Evolutionary conservation across 2,113 vertebrate genomes (phyloP), one percentile per base, ranked within the genome.

Genomic region (Petrocephalus zakoni): DNA sequence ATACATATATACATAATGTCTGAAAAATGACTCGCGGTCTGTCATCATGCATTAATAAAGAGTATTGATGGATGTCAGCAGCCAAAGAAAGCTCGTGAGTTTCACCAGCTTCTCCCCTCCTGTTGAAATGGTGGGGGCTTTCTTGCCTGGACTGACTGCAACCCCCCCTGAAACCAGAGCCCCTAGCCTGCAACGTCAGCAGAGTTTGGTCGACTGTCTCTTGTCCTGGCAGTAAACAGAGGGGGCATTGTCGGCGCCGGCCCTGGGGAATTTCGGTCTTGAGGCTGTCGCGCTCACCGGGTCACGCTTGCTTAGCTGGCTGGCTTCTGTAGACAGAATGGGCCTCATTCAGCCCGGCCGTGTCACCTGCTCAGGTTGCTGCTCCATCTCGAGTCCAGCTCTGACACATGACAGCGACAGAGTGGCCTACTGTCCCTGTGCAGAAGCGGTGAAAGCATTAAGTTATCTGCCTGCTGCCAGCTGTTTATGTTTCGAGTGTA

Each of bases 141-240:
- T 78, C 29, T 78, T 34, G 29, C 72, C 72, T 49, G 21, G 47
- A 87, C 21, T 51, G 25, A 87, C 47, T 37, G 87, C 29, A 51
- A 75, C 37, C 53, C 85, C 51, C 51, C 1, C 8, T 2, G 58
- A 61, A n/a, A 61, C 22, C n/a, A n/a, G 58, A 34, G 25, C 75
- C 46, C 81, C 47, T 58, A 52, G 19, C 75, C 47, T 52, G 22
- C 58, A 53, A 56, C 29, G 87, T 81, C 68, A 88, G 87, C 87
- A 81, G 25, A 34, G 81, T 58, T 55, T 22, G 72, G 25, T 42
- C 15, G 5, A 42, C 78, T 21, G 55, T 88, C 53, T 61, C 56
- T 49, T 17, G 21, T 49, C 42, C 6, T 21, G 21, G n/a, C 82
- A n/a, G n/a, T 15, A 25, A 25, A 83, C 75, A 88, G 81, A 47